Conservation (phyloP, 2,113 vertebrate species). For the Callaeas wilsoni region DNA sequence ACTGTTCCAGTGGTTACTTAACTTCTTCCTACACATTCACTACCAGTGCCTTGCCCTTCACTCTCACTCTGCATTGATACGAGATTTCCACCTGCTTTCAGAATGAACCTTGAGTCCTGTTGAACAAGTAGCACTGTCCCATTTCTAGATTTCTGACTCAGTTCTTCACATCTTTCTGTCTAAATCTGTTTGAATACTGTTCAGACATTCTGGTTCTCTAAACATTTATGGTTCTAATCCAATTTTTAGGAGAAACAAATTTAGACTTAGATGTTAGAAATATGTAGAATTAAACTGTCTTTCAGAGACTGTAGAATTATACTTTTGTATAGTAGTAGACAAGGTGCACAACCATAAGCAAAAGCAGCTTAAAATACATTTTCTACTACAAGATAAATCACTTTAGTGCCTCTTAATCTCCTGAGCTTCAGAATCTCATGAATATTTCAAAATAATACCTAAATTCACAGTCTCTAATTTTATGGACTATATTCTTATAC, state of each 20-base stretch:
- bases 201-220: not conserved
- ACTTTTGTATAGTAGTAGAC: not conserved
- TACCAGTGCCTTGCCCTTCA: not conserved
- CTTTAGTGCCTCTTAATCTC: conserved; percentile 24
- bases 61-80: not conserved
- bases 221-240: not conserved
- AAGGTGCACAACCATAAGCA: not conserved
- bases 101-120: not conserved
- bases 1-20: not conserved
- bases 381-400: conserved; percentile 8
- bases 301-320: not conserved
- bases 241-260: not conserved
- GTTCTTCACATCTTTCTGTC: not conserved
- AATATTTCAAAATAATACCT: conserved; percentile 23
- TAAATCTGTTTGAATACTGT: not conserved
- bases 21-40: not conserved
- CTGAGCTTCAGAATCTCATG: not conserved
- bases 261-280: not conserved
- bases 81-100: not conserved
- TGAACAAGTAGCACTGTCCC: not conserved
- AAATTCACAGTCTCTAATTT: not conserved
- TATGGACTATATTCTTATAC: not conserved
- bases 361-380: conserved; percentile 32
- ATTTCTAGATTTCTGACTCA: not conserved
- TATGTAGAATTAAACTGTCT: not conserved